Base-by-base conservation (phyloP, 1,140 invertebrate genomes). In the Euglossa dilemma region DNA sequence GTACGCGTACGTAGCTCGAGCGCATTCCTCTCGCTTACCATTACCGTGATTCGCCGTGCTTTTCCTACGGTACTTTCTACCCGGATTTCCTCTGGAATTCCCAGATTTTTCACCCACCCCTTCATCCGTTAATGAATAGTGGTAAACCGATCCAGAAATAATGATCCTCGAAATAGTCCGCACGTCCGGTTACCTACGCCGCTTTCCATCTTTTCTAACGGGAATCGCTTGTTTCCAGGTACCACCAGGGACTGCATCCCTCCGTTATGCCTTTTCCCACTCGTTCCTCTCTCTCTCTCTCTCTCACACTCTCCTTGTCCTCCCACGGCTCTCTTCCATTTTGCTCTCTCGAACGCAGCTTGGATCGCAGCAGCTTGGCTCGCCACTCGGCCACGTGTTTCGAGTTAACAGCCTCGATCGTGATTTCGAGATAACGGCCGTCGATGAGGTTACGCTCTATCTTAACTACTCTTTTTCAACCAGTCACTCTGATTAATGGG, bases 101-200 rank as follows among this genome's bases (percentile, higher is more conserved):
- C 25, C 36, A 36, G 36, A 36, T 36, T 36, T 36, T 36, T 4
- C 36, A 4, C 36, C 36, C 36, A 36, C 36, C 36, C 36, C 36
- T 36, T 36, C 4, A 4, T 4, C 36, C 36, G 87, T 85, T 89
- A 89, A 89, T 83, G 87, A 89, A 89, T 88, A 88, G 87, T 88
- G 77, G 84, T 88, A 88, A 89, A 88, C 84, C 87, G 87, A 89
- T 89, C 87, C 73, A 85, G 84, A 88, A 89, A 89, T 89, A 89
- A 89, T 89, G 87, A 89, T 84, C 67, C 87, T 86, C 69, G 82
- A 89, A 88, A 89, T 89, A 89, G 87, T 82, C 23, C 54, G 66
- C 57, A 47, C 87, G 59, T 80, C 74, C 78, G 56, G 64, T 59
- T 80, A 73, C 67, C 63, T 76, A 76, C 59, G 56, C 63, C 78